A percentile compares a stretch with the other conserved stretches of the same genome.
Evolutionary conservation across 30 jellyfish, hydroid and myxozoan species (phyloP).

Genomic region (Aurelia aurita): DNA sequence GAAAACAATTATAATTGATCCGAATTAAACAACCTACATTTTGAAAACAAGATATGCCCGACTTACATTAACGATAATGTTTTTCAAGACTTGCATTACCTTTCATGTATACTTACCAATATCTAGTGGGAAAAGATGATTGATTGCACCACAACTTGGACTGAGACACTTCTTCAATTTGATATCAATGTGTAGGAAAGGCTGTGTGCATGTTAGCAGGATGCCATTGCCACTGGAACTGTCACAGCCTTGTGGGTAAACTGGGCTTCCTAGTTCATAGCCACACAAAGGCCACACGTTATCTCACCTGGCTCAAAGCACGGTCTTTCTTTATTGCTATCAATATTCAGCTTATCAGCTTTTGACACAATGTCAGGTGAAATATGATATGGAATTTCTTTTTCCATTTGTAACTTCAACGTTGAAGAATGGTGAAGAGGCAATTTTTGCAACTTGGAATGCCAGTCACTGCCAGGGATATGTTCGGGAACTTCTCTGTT

Average conservation of each 20-base stretch:
- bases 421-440: neutral
- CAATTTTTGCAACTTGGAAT: too few species aligned
- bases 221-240: neutral
- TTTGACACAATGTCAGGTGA: neutral
- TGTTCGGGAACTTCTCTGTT: neutral
- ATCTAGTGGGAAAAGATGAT: neutral
- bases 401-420: neutral
- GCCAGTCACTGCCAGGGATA: too few species aligned
- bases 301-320: constrained; percentile 5
- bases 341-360: neutral
- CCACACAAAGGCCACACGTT: constrained; percentile 4
- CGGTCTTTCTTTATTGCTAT: neutral
- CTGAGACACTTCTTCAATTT: neutral
- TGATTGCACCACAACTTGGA: neutral
- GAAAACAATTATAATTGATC: too few species aligned
- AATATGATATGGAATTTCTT: neutral
- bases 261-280: neutral
- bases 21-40: too few species aligned
- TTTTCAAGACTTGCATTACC: too few species aligned
- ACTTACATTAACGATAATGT: too few species aligned
- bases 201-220: neutral
- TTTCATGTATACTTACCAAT: too few species aligned
- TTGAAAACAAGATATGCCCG: too few species aligned
- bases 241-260: constrained; percentile 13
- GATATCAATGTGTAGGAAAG: neutral